These are phyloP conservation scores for Calyptomena viridis DNA, from an alignment of 2,113 vertebrate species.

Conservation along the genomic window DNA sequence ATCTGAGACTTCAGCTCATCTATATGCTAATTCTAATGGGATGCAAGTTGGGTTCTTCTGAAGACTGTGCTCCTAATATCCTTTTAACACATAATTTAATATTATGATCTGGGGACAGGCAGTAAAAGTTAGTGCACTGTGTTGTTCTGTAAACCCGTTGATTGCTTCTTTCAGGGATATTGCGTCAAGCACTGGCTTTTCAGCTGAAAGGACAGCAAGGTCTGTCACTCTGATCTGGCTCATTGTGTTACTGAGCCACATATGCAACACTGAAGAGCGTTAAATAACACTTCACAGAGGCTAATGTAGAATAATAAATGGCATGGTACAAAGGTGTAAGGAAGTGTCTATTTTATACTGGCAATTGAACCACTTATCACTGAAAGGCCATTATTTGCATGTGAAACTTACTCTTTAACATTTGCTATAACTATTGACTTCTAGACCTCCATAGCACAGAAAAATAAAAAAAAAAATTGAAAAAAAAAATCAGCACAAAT, in stretches of 20 bases:
- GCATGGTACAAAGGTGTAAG: neutral
- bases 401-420: neutral
- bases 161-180: constrained; percentile 58
- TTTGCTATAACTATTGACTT: neutral
- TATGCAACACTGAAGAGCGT: neutral
- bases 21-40: constrained; percentile 71
- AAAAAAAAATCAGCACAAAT: neutral
- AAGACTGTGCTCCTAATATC: constrained; percentile 56
- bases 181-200: neutral
- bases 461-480: neutral
- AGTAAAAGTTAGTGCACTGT: constrained; percentile 37
- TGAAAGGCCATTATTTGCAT: constrained; percentile 36
- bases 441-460: neutral
- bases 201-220: constrained; percentile 27
- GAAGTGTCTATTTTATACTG: neutral
- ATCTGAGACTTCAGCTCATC: constrained; percentile 65
- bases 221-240: constrained; percentile 38
- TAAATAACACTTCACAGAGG: neutral
- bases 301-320: neutral
- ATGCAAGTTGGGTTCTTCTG: constrained; percentile 37
- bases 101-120: constrained; percentile 59
- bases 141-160: constrained; percentile 56
- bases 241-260: neutral
- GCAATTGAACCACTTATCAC: neutral
- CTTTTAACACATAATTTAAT: constrained; percentile 75